Conservation (phyloP, 2,888 invertebrate species). For the Subacronicta megacephala region DNA sequence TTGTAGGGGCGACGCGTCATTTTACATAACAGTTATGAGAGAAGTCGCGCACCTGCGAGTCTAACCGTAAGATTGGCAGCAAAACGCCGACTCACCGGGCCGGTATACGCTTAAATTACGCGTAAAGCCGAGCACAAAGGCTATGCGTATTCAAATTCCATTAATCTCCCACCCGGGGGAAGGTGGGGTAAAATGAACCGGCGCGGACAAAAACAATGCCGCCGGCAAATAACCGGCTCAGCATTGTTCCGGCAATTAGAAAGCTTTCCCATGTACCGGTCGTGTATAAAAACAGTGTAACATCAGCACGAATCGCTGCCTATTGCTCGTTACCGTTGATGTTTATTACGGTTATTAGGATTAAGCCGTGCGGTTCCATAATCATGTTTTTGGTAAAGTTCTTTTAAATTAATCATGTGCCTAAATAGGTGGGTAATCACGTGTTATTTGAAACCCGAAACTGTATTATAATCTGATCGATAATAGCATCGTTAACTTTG, state of each 20-base stretch:
- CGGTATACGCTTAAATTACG: conserved; percentile 87
- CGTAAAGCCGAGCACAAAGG: conserved; percentile 89
- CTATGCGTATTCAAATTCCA: conserved; percentile 90
- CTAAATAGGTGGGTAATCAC: conserved; percentile 44
- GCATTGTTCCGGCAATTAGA: conserved; percentile 90
- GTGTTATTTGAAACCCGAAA: conserved; percentile 26
- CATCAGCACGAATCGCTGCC: conserved; percentile 89
- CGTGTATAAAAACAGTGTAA: conserved; percentile 90
- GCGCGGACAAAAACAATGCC: conserved; percentile 89
- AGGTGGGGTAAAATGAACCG: conserved; percentile 88
- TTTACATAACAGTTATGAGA: conserved; percentile 71
- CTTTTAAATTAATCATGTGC: conserved; percentile 76
- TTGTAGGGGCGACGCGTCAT: conserved; percentile 66
- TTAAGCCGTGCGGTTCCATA: conserved; percentile 84
- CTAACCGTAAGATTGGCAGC: conserved; percentile 78
- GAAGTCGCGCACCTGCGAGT: conserved; percentile 76
- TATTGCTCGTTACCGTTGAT: conserved; percentile 89
- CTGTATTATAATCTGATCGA: conserved; percentile 30
- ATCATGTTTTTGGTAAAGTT: conserved; percentile 80
- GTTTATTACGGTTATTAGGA: conserved; percentile 89
- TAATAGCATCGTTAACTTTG: conserved; percentile 41
- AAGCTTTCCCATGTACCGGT: conserved; percentile 89
- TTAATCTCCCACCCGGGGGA: conserved; percentile 87
- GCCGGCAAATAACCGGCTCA: conserved; percentile 89
- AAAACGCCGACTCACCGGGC: conserved; percentile 85